Conservation (phyloP, 2,113 vertebrate genomes). For the Hydropotes inermis region DNA sequence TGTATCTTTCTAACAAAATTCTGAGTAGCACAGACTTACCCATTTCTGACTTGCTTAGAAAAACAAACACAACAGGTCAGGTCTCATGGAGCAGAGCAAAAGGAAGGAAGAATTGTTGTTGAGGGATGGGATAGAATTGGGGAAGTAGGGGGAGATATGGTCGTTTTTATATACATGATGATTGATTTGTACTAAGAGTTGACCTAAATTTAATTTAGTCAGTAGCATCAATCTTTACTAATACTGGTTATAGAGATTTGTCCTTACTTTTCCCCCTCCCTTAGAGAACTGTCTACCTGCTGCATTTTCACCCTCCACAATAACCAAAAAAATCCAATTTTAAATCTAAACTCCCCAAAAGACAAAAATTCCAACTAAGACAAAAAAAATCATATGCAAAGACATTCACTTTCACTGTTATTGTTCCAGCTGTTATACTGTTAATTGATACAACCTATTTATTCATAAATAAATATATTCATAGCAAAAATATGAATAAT, state of each 20-base stretch:
- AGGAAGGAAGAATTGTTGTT: not conserved
- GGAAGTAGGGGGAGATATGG: not conserved
- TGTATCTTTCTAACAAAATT: not conserved
- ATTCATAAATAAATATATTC: slow-evolving; percentile 82
- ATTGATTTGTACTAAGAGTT: not conserved
- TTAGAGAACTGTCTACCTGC: not conserved
- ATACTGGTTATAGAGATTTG: not conserved
- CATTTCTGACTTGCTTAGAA: not conserved
- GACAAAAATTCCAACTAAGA: slow-evolving; percentile 13
- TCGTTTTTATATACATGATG: not conserved
- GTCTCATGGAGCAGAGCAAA: not conserved
- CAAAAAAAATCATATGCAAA: slow-evolving; percentile 53
- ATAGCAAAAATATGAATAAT: slow-evolving; percentile 79
- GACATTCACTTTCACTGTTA: slow-evolving; percentile 77
- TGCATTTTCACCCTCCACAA: not conserved
- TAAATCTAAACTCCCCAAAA: slow-evolving; percentile 53
- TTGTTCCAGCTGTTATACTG: slow-evolving; percentile 76
- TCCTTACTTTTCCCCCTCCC: not conserved
- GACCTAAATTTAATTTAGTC: not conserved
- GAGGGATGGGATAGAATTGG: not conserved
- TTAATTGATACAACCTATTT: slow-evolving; percentile 78
- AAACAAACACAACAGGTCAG: not conserved
- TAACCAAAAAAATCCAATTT: not conserved
- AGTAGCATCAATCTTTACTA: not conserved
- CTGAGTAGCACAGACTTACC: not conserved